Evolutionary conservation across 1,140 invertebrate genomes (phyloP).

Genomic region (Drosophila bipectinata): DNA sequence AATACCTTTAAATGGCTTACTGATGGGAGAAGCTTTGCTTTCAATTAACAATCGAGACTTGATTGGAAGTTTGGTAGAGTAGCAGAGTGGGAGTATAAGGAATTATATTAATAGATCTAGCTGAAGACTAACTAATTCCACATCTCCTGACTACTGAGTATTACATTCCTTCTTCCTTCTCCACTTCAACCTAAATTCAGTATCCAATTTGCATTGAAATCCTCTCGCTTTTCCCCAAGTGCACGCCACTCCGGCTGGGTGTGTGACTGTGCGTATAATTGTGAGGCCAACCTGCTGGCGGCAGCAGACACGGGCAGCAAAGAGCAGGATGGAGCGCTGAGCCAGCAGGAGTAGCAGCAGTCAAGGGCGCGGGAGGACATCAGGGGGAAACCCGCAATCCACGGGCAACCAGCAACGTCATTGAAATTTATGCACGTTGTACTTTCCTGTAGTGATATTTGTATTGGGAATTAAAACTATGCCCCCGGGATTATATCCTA

Average conservation of each 20-base stretch:
- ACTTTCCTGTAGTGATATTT: conserved; percentile 82
- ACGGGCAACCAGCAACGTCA: conserved; percentile 60
- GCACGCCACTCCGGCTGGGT: conserved; percentile 27
- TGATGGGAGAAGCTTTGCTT: background rate
- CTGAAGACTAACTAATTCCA: no score
- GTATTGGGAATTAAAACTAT: conserved; percentile 83
- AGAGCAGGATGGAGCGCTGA: conserved; percentile 49
- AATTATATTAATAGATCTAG: no score
- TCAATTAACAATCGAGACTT: background rate
- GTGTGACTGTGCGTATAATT: conserved; percentile 80
- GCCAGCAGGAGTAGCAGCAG: conserved; percentile 37
- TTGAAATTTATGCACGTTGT: conserved; percentile 82
- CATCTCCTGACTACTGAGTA: background rate
- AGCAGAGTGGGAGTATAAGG: no score
- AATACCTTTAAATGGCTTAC: background rate
- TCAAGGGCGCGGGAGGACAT: conserved; percentile 1
- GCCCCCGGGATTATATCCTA: conserved; percentile 79
- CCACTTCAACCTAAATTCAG: background rate
- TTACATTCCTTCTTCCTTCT: background rate
- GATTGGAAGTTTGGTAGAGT: background rate
- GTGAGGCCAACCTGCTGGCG: conserved; percentile 56
- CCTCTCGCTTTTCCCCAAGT: conserved; percentile 9
- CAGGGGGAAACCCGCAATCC: conserved; percentile 30
- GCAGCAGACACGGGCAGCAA: conserved; percentile 25
- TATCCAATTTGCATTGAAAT: background rate